phyloP scores from a whole-genome alignment of 1,140 invertebrate species.

The Anoplophora glabripennis region DNA sequence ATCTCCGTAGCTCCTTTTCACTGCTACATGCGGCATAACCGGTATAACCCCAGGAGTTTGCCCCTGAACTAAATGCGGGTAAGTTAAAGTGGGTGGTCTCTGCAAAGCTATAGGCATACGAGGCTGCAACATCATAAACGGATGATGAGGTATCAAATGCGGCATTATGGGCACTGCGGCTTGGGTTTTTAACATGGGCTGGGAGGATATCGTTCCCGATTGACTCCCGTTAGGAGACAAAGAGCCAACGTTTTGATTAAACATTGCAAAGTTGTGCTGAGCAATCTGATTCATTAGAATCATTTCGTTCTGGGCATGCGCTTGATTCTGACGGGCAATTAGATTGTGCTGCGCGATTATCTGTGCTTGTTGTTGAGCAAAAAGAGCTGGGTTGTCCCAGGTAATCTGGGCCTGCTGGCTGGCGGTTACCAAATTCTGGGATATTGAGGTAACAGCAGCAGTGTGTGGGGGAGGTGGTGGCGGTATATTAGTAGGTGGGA shows the following conservation, averaged over 20 bases:
- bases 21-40: constrained; percentile 47
- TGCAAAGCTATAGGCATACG: constrained; percentile 40
- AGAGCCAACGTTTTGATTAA: constrained; percentile 43
- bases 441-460: constrained; percentile 53
- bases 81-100: constrained; percentile 33
- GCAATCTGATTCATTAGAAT: constrained; percentile 45
- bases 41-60: constrained; percentile 49
- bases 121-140: constrained; percentile 48
- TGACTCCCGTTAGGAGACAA: constrained; percentile 32
- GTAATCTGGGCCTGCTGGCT: constrained; percentile 36
- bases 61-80: constrained; percentile 40
- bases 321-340: constrained; percentile 44
- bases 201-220: constrained; percentile 4
- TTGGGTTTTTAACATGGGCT: constrained; percentile 19
- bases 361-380: constrained; percentile 49
- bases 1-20: constrained; percentile 50
- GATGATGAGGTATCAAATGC: constrained; percentile 50
- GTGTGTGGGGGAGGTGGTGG: constrained; percentile 49
- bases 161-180: constrained; percentile 31
- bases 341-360: constrained; percentile 50
- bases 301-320: constrained; percentile 45
- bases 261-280: constrained; percentile 41
- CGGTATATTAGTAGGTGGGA: constrained; percentile 51
- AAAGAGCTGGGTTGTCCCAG: constrained; percentile 43
- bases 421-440: constrained; percentile 47